Percentiles rank a stretch among this genome's conserved stretches.
phyloP scores from a whole-genome alignment of 2,113 vertebrate species.

The Albula glossodonta region DNA sequence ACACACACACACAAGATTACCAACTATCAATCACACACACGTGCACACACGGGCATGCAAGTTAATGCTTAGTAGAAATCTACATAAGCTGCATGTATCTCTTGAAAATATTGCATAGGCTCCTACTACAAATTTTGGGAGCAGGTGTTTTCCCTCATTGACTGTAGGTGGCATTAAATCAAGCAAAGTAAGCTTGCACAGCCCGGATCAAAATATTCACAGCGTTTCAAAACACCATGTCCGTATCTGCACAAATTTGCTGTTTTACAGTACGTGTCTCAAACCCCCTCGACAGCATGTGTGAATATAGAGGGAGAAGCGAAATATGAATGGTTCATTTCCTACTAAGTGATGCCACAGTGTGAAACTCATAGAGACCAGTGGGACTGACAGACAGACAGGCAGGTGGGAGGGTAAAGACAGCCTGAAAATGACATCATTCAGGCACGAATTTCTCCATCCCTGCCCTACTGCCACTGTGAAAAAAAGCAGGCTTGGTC shows the following conservation, averaged over 20 bases:
- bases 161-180: background rate
- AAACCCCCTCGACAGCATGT: background rate
- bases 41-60: background rate
- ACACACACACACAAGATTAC: background rate
- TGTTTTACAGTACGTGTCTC: background rate
- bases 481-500: too few species aligned
- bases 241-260: too few species aligned
- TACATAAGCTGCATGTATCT: background rate
- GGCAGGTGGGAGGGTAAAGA: background rate
- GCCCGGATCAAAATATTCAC: background rate
- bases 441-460: background rate
- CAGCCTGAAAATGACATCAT: background rate
- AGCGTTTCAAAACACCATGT: too few species aligned
- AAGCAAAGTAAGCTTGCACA: background rate
- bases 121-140: background rate
- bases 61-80: background rate
- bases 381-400: background rate
- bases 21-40: background rate
- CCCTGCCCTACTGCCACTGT: background rate
- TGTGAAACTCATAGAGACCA: background rate
- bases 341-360: background rate
- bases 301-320: background rate
- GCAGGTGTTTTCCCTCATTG: background rate
- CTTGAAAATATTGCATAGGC: background rate
- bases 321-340: background rate